Evolutionary conservation across 2,797 vertebrate species (phyloP).

Genomic region (Psittacula echo): DNA sequence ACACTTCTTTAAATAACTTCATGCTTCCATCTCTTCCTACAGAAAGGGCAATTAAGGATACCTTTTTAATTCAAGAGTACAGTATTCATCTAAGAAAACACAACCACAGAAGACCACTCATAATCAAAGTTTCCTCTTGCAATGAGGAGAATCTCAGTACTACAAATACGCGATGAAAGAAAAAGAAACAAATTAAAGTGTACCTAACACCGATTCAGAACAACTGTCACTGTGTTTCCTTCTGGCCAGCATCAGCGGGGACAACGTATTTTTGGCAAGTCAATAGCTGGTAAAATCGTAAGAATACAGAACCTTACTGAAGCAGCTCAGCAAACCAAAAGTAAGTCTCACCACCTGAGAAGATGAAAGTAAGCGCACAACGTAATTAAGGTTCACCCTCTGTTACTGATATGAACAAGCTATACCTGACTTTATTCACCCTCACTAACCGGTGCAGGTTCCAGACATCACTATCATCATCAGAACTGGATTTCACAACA

Average conservation of each 20-base stretch:
- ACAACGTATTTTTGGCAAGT: neutral
- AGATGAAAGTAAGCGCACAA: neutral
- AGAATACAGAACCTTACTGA: neutral
- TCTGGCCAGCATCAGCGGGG: neutral
- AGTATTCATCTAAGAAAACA: neutral
- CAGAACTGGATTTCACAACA: neutral
- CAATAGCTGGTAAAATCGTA: neutral
- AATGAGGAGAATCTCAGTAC: neutral
- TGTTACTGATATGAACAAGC: neutral
- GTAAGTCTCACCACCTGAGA: neutral
- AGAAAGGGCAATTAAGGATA: neutral
- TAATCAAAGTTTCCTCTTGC: neutral
- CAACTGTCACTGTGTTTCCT: neutral
- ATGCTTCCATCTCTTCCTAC: neutral
- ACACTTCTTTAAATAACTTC: neutral
- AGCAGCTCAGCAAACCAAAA: neutral
- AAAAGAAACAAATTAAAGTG: neutral
- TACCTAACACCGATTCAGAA: neutral
- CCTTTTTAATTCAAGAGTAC: neutral
- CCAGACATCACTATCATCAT: neutral
- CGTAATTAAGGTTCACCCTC: accelerated
- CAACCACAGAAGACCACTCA: neutral
- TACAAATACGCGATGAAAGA: neutral
- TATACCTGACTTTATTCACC: neutral
- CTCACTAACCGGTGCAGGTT: neutral